A percentile compares a stretch with the other conserved stretches of the same genome.
phyloP scores from a whole-genome alignment of 2,888 invertebrate genomes.

The Torymus texanus region DNA sequence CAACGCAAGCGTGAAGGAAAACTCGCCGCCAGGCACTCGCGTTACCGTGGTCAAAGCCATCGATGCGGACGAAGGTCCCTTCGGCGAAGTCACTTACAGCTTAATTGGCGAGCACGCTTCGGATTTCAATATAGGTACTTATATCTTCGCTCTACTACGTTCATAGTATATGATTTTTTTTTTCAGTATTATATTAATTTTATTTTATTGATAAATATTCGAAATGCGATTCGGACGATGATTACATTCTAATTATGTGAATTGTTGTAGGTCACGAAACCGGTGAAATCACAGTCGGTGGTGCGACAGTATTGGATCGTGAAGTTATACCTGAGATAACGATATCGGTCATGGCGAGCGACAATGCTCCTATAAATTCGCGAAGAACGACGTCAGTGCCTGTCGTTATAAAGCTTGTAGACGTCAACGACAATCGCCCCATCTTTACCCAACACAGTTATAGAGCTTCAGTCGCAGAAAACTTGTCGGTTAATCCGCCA shows the following conservation, averaged over 20 bases:
- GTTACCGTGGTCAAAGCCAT: constrained; percentile 85
- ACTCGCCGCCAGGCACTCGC: constrained; percentile 83
- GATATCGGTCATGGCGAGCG: constrained; percentile 87
- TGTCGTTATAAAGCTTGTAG: constrained; percentile 85
- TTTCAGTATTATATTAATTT: constrained; percentile 8
- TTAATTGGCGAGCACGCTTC: constrained; percentile 85
- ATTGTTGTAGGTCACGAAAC: constrained; percentile 75
- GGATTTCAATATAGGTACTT: constrained; percentile 83
- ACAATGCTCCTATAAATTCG: constrained; percentile 84
- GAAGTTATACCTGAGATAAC: constrained; percentile 84
- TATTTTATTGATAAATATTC: not conserved
- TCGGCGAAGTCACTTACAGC: constrained; percentile 86
- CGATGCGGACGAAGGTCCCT: constrained; percentile 86
- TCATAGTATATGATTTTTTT: too few species aligned
- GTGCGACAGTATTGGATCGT: constrained; percentile 85
- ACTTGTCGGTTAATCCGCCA: constrained; percentile 86
- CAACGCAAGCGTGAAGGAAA: constrained; percentile 85
- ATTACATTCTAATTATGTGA: constrained; percentile 10
- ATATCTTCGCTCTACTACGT: too few species aligned
- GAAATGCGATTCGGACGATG: not conserved
- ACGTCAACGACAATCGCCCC: constrained; percentile 94
- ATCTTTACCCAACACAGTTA: constrained; percentile 87
- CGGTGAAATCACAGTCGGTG: constrained; percentile 86
- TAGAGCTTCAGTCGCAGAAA: constrained; percentile 88
- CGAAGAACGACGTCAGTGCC: constrained; percentile 85